phyloP scores from a whole-genome alignment of 2,888 invertebrate genomes.

The Pachliopta kotzebuea region DNA sequence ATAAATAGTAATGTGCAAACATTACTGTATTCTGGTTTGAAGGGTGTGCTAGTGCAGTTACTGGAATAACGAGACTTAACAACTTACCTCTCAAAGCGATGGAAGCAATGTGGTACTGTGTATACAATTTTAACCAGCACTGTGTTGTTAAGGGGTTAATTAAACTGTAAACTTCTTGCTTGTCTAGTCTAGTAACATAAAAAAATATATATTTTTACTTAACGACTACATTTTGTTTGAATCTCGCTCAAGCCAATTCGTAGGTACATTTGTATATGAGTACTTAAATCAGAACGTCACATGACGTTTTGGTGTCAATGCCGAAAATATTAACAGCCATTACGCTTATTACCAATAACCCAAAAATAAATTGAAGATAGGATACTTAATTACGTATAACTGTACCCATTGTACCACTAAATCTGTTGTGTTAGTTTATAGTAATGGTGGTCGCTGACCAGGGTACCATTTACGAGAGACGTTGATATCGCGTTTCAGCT shows the following conservation, averaged over 20 bases:
- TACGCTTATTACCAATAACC: not conserved
- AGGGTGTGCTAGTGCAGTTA: too few relatives aligned
- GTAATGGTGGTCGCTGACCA: not conserved
- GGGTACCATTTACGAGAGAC: not conserved
- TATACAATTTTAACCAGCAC: too few relatives aligned
- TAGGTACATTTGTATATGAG: slow-evolving; percentile 15
- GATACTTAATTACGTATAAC: not conserved
- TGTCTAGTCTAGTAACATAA: too few relatives aligned
- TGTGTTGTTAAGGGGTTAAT: too few relatives aligned
- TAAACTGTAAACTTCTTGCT: too few relatives aligned
- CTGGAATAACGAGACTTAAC: too few relatives aligned
- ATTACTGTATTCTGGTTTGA: too few relatives aligned
- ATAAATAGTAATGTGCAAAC: too few relatives aligned
- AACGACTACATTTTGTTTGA: not conserved
- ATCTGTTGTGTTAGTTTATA: not conserved
- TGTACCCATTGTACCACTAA: not conserved
- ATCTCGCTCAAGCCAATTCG: not conserved
- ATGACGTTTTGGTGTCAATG: slow-evolving; percentile 26
- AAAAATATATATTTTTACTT: too few relatives aligned
- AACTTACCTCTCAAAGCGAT: too few relatives aligned
- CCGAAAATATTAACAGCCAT: slow-evolving; percentile 16
- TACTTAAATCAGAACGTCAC: slow-evolving; percentile 12
- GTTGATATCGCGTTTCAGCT: not conserved
- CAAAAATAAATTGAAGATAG: not conserved
- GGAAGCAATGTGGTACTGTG: too few relatives aligned